Percentiles rank a stretch among this genome's conserved stretches.
Evolutionary conservation across 2,888 invertebrate genomes (phyloP).

Genomic region (Dusona sp.): DNA sequence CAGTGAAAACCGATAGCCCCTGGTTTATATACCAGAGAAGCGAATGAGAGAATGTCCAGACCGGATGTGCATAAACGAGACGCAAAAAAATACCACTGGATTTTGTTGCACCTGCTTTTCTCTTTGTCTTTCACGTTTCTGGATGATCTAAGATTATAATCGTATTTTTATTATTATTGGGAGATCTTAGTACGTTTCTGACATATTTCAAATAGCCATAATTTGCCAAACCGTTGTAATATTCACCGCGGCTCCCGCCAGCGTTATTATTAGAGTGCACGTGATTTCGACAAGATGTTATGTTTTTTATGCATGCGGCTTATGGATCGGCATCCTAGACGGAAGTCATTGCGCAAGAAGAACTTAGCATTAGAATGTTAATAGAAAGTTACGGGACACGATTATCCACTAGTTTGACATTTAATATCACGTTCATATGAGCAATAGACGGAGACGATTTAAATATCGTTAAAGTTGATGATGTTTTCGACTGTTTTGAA

Average conservation of each 20-base stretch:
- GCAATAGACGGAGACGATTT: slow-evolving; percentile 47
- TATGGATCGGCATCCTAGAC: slow-evolving; percentile 18
- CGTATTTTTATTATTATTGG: not conserved
- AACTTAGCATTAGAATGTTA: slow-evolving; percentile 60
- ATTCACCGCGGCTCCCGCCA: not conserved
- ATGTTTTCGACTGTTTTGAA: slow-evolving; percentile 4
- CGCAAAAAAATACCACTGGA: slow-evolving; percentile 16
- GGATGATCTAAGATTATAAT: slow-evolving; percentile 5
- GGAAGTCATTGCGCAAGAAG: slow-evolving; percentile 44
- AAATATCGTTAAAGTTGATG: slow-evolving; percentile 51
- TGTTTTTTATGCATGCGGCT: not conserved
- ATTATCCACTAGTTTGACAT: slow-evolving; percentile 59
- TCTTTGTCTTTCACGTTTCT: slow-evolving; percentile 24
- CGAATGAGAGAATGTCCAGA: slow-evolving; percentile 47
- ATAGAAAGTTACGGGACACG: slow-evolving; percentile 53
- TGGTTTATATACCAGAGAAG: slow-evolving; percentile 17
- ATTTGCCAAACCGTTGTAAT: too few species aligned
- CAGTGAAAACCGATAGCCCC: slow-evolving; percentile 54
- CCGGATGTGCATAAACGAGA: slow-evolving; percentile 54
- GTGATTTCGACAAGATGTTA: not conserved
- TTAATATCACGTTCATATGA: slow-evolving; percentile 58
- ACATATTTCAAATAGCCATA: not conserved
- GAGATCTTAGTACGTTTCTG: not conserved
- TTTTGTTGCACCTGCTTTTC: slow-evolving; percentile 51
- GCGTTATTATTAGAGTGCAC: not conserved